A percentile compares a stretch with the other conserved stretches of the same genome.
phyloP scores from a whole-genome alignment of 2,797 vertebrate species.

The Toxotes lorentzi region DNA sequence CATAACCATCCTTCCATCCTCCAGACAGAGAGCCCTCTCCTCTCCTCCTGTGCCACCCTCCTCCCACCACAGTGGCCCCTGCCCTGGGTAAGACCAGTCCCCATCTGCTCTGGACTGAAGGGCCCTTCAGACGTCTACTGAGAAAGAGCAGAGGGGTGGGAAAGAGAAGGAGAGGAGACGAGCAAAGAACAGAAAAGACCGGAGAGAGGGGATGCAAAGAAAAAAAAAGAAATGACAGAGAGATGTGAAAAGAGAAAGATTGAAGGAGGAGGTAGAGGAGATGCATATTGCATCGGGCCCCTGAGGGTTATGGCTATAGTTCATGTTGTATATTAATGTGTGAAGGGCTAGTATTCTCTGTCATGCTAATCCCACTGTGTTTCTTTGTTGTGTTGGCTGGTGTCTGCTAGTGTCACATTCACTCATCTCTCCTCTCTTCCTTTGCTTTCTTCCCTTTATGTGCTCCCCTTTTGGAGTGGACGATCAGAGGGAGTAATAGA shows the following conservation, averaged over 20 bases:
- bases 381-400: conserved; percentile 79
- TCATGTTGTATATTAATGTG: conserved; percentile 79
- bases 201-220: conserved; percentile 50
- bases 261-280: conserved; percentile 76
- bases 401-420: conserved; percentile 76
- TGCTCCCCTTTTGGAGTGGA: conserved; percentile 76
- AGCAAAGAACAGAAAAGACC: conserved; percentile 64
- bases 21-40: conserved; percentile 75
- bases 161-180: conserved; percentile 70
- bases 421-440: conserved; percentile 73
- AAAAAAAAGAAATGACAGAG: conserved; percentile 46
- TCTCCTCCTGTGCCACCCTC: conserved; percentile 58
- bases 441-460: conserved; percentile 76
- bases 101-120: conserved; percentile 79
- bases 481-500: conserved; percentile 81
- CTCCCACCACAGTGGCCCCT: conserved; percentile 58
- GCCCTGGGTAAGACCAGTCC: conserved; percentile 69
- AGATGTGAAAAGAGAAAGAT: conserved; percentile 69
- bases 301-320: conserved; percentile 72
- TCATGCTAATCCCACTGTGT: conserved; percentile 81
- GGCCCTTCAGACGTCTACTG: conserved; percentile 85
- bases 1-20: conserved; percentile 73
- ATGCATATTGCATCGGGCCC: conserved; percentile 73
- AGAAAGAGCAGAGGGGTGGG: conserved; percentile 83
- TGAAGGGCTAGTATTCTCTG: conserved; percentile 78